These are phyloP conservation scores for Steinernema hermaphroditum DNA, from an alignment of 2,888 invertebrate species.

Conservation along the genomic window DNA sequence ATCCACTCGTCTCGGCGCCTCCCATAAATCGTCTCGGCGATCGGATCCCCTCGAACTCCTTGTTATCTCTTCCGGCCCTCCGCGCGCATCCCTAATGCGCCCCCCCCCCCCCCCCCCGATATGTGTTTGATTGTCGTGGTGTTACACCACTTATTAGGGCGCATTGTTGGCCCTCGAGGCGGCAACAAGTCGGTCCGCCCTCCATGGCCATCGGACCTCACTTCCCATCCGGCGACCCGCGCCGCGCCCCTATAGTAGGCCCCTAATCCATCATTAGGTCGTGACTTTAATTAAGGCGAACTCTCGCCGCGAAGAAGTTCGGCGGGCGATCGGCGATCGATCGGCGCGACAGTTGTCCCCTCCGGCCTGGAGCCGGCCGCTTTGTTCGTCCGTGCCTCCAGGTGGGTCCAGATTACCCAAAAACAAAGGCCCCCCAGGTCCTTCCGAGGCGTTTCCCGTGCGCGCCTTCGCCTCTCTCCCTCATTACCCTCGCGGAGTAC, in stretches of 20 bases:
- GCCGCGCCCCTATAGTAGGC: constrained; percentile 14
- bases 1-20: background rate
- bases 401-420: constrained; percentile 4
- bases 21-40: constrained; percentile 4
- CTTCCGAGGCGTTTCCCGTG: background rate
- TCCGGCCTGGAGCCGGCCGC: background rate
- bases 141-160: constrained; percentile 29
- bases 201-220: constrained; percentile 12
- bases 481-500: constrained; percentile 2
- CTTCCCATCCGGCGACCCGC: constrained; percentile 4
- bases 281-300: constrained; percentile 21
- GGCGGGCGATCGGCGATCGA: constrained; percentile 14
- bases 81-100: constrained; percentile 24
- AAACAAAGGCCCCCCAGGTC: background rate
- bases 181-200: constrained; percentile 5
- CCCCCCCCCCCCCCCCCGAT: background rate
- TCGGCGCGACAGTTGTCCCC: constrained; percentile 13
- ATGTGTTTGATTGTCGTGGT: constrained; percentile 27
- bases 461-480: background rate
- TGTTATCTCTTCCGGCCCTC: constrained; percentile 24
- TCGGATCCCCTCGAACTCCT: constrained; percentile 11
- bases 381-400: constrained; percentile 23
- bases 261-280: constrained; percentile 29
- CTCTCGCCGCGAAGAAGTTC: background rate
- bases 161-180: constrained; percentile 24